Evolutionary conservation across 64 coral and sea anemone species (phyloP), one percentile per base, ranked within the genome.

Genomic region (Montipora efflorescens): DNA sequence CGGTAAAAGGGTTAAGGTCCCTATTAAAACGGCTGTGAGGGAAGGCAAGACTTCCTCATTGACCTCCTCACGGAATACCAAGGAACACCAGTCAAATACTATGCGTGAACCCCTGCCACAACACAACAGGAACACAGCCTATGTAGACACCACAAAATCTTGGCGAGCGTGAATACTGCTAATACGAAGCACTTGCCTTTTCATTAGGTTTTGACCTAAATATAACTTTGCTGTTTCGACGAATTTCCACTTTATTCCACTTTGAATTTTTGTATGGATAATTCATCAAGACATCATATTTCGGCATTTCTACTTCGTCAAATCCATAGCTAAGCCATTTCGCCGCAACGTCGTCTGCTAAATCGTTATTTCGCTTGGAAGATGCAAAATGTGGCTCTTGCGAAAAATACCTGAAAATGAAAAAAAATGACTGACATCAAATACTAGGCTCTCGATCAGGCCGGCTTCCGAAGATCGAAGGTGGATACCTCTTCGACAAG

Each of bases 241-340:
- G 43, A 66, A 96, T 94, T 71, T 91, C 85, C 13, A 96, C 95
- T 87, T 94, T 93, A 59, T 68, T 96, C 14, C 68, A 2, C 68
- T 70, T 55, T 12, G 49, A 85, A 46, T 90, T 28, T 25, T 59
- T 69, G 6, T 62, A 59, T n/a, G 95, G 95, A 7, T 85, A 87
- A 19, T 76, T 93, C 47, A 93, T 36, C 3, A 93, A 79, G 9
- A 96, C 95, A 68, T 94, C 84, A 18, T 96, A 96, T 19, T 82
- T 90, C 12, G 91, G 46, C 55, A 94, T 84, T 72, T 87, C 87
- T 16, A 94, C 91, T 59, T 93, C 18, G 74, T 96, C 91, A 74
- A 96, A 96, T 51, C 95, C 95, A 75, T 85, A 79, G 19, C 93
- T 74, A 58, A 19, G 90, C 95, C 95, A 96, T 75, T 90, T 64